These are phyloP conservation scores for Nanorana parkeri DNA, from an alignment of 2,113 vertebrate genomes.

Conservation along the genomic window DNA sequence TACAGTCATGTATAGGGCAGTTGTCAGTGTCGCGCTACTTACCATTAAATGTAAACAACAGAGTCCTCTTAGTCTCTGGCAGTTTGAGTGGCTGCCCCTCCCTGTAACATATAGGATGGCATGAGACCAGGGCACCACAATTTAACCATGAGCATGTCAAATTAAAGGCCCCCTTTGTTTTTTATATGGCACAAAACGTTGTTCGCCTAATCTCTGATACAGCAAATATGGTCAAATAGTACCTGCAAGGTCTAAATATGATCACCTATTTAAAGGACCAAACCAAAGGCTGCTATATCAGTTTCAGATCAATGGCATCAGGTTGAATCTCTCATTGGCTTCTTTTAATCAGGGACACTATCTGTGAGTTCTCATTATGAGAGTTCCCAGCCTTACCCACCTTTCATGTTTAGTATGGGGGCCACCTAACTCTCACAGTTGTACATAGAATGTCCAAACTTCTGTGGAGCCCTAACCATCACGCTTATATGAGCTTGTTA, in stretches of 20 bases:
- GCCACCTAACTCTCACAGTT: no score
- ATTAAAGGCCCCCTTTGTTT: background rate
- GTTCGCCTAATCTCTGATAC: conserved; percentile 12
- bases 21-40: conserved; percentile 55
- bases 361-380: no score
- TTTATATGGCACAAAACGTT: background rate
- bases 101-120: conserved; percentile 71
- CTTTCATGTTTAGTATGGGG: no score
- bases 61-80: conserved; percentile 96
- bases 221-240: conserved; percentile 4
- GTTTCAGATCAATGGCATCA: no score
- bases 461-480: no score
- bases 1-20: background rate
- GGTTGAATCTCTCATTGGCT: no score
- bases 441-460: no score
- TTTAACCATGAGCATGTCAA: background rate
- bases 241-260: background rate
- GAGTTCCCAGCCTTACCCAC: no score
- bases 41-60: conserved; percentile 99
- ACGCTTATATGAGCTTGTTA: no score
- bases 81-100: conserved; percentile 98
- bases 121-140: background rate
- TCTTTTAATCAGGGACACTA: no score
- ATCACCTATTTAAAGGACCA: no score
- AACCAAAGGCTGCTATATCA: no score